These are phyloP conservation scores for Sphenopsis melanotis DNA, from an alignment of 2,797 vertebrate species.

Conservation along the genomic window DNA sequence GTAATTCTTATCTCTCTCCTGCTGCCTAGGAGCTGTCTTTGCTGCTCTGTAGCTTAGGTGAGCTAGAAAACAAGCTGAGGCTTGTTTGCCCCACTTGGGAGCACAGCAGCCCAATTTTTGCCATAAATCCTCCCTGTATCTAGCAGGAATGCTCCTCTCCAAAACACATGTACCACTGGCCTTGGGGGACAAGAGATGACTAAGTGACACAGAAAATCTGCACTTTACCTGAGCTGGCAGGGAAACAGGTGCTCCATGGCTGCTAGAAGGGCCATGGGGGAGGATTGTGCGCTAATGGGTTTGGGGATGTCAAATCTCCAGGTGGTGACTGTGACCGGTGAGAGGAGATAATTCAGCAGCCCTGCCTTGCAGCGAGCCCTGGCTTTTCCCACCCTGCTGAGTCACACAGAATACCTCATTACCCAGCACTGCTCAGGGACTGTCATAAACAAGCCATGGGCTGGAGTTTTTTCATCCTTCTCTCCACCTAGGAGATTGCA, in stretches of 20 bases:
- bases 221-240: accelerated
- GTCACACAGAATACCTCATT: background rate
- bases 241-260: background rate
- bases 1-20: background rate
- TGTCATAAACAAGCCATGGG: background rate
- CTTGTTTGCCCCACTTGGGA: background rate
- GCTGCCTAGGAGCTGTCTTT: background rate
- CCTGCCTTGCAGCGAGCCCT: background rate
- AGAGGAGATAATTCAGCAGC: constrained; percentile 11
- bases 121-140: background rate
- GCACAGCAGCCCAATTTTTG: background rate
- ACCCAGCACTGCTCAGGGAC: background rate
- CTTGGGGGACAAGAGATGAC: background rate
- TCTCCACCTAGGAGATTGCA: background rate
- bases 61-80: background rate
- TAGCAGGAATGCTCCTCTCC: background rate
- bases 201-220: background rate
- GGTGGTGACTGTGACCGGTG: background rate
- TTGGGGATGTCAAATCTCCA: background rate
- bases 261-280: background rate
- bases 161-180: background rate
- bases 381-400: background rate
- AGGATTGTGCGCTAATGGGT: background rate
- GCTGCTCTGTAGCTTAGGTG: background rate
- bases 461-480: background rate